Percentiles rank a stretch among this genome's conserved stretches.
Evolutionary conservation across 2,113 vertebrate genomes (phyloP).

Genomic region (Micromys minutus): DNA sequence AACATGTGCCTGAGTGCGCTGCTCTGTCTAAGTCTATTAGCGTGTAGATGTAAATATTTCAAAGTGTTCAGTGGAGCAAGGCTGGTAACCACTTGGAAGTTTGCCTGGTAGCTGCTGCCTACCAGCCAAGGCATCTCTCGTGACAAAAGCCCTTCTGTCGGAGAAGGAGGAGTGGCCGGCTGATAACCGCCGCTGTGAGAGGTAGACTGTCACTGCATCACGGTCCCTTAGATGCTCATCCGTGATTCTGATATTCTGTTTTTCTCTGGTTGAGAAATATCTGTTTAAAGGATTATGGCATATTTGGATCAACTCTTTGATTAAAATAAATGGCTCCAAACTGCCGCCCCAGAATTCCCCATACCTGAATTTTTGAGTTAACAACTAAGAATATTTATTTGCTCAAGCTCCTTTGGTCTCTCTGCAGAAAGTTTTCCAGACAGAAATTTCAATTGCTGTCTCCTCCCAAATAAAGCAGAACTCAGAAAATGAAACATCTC

Average conservation of each 20-base stretch:
- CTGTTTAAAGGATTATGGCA: constrained; percentile 60
- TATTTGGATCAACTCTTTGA: constrained; percentile 39
- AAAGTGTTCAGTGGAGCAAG: constrained; percentile 44
- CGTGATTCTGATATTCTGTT: constrained; percentile 58
- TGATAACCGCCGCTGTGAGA: constrained; percentile 77
- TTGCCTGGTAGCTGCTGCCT: constrained; percentile 74
- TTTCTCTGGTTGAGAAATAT: constrained; percentile 45
- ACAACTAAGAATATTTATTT: constrained; percentile 16
- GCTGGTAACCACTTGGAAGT: constrained; percentile 46
- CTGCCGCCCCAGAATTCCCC: background rate
- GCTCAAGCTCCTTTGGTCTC: background rate
- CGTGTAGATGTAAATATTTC: constrained; percentile 78
- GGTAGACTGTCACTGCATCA: constrained; percentile 65
- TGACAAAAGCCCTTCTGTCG: constrained; percentile 70
- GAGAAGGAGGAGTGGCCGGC: constrained; percentile 72
- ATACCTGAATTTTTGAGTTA: constrained; percentile 4
- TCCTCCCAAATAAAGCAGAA: background rate
- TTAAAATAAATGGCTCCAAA: background rate
- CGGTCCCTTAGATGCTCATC: constrained; percentile 68
- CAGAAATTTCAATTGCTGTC: background rate
- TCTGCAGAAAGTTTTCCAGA: background rate
- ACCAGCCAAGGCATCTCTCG: constrained; percentile 61
- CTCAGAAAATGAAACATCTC: background rate
- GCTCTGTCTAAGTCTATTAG: constrained; percentile 45
- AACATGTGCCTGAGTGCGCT: background rate